Evolutionary conservation across 2,888 invertebrate genomes (phyloP).

Genomic region (Lithophane socia): DNA sequence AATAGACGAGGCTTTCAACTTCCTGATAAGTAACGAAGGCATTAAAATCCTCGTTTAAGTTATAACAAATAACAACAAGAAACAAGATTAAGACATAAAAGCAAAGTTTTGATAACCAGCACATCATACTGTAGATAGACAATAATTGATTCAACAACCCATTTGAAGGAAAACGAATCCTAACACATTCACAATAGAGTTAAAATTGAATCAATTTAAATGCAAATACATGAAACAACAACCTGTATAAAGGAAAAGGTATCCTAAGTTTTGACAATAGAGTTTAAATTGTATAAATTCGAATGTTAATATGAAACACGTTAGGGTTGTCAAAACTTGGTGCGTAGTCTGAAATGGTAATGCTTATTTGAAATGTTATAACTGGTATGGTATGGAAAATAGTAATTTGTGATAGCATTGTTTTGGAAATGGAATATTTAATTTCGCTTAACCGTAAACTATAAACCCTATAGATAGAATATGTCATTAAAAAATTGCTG

Average conservation of each 20-base stretch:
- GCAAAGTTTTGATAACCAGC: conserved; percentile 51
- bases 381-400: conserved; percentile 8
- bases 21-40: conserved; percentile 39
- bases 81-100: conserved; percentile 58
- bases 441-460: background rate
- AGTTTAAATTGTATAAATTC: conserved; percentile 9
- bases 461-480: background rate
- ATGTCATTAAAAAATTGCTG: background rate
- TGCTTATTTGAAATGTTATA: conserved; percentile 44
- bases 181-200: background rate
- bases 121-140: conserved; percentile 27
- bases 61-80: conserved; percentile 46
- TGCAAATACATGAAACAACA: background rate
- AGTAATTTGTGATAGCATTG: conserved; percentile 1
- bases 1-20: conserved; percentile 35
- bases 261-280: background rate
- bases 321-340: conserved; percentile 47
- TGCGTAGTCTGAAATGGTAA: conserved; percentile 42
- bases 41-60: conserved; percentile 46
- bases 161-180: conserved; percentile 24
- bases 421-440: conserved; percentile 25
- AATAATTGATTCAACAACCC: conserved; percentile 16
- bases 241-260: conserved; percentile 5
- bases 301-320: conserved; percentile 19
- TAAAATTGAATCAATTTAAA: conserved; percentile 6